These are phyloP conservation scores for Phaedon cochleariae DNA, from an alignment of 2,888 invertebrate genomes.

Conservation along the genomic window DNA sequence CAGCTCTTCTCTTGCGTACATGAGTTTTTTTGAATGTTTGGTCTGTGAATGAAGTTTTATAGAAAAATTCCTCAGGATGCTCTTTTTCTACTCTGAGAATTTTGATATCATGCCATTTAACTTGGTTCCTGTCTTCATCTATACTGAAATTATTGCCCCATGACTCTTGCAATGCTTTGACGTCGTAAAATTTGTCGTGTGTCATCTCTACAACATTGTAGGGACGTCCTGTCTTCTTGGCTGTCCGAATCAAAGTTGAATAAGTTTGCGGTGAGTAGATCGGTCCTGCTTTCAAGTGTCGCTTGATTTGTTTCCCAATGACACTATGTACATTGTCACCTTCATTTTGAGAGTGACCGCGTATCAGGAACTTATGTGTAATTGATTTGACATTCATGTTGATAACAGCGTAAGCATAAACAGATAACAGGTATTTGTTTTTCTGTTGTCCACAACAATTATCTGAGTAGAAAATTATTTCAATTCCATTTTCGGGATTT, in stretches of 20 bases:
- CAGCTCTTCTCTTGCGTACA: conserved; percentile 1
- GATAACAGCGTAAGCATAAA: conserved; percentile 12
- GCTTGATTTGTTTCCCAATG: conserved; percentile 5
- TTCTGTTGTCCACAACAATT: conserved; percentile 28
- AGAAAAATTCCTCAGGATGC: conserved; percentile 10
- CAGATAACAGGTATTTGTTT: conserved; percentile 19
- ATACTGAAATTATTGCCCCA: conserved; percentile 43
- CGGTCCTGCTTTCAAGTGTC: background rate
- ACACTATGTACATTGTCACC: conserved; percentile 15
- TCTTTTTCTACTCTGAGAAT: conserved; percentile 39
- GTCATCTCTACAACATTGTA: conserved; percentile 37
- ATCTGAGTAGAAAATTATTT: conserved; percentile 20
- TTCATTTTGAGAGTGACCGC: conserved; percentile 15
- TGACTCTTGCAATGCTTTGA: conserved; percentile 39
- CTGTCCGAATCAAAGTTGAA: conserved; percentile 1
- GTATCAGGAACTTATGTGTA: conserved; percentile 8
- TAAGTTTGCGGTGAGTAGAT: conserved; percentile 8
- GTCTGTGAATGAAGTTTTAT: conserved; percentile 23
- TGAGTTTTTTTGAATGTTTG: conserved; percentile 4
- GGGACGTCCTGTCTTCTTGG: conserved; percentile 7
- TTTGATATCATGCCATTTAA: conserved; percentile 41
- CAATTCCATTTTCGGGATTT: background rate
- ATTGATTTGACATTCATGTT: conserved; percentile 9
- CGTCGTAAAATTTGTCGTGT: conserved; percentile 31
- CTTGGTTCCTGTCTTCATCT: conserved; percentile 36